Conservation (phyloP, 1,140 invertebrate species). For the Listronotus oregonensis region DNA sequence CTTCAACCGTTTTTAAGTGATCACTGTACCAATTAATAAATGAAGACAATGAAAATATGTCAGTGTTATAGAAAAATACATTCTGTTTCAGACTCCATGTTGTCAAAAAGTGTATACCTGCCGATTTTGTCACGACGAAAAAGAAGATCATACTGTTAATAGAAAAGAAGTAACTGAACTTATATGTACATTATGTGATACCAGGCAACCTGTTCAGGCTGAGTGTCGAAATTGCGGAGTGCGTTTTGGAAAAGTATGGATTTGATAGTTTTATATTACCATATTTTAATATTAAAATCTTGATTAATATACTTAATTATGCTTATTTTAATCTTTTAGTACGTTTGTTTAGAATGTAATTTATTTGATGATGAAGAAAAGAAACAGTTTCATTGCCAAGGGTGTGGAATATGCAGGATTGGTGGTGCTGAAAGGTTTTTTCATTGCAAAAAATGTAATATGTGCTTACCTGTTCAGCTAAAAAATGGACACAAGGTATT, state of each 20-base stretch:
- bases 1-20: too few relatives aligned
- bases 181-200: conserved; percentile 83
- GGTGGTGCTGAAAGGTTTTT: conserved; percentile 85
- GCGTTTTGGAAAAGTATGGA: conserved; percentile 73
- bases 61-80: too few relatives aligned
- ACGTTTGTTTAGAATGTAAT: conserved; percentile 84
- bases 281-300: background rate
- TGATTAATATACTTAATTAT: background rate
- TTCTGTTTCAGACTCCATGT: conserved; percentile 79
- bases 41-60: too few relatives aligned
- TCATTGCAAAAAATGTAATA: conserved; percentile 85
- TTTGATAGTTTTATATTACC: background rate
- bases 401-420: conserved; percentile 86
- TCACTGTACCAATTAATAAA: too few relatives aligned
- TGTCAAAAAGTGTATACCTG: conserved; percentile 87
- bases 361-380: conserved; percentile 90
- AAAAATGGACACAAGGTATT: conserved; percentile 78
- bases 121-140: conserved; percentile 87
- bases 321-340: conserved; percentile 60
- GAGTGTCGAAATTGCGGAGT: conserved; percentile 76
- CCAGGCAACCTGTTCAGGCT: conserved; percentile 78
- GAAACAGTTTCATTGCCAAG: conserved; percentile 86
- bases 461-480: conserved; percentile 80
- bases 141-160: conserved; percentile 77
- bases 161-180: conserved; percentile 75